Conservation (phyloP, 2,888 invertebrate species). For the Andrena haemorrhoa region DNA sequence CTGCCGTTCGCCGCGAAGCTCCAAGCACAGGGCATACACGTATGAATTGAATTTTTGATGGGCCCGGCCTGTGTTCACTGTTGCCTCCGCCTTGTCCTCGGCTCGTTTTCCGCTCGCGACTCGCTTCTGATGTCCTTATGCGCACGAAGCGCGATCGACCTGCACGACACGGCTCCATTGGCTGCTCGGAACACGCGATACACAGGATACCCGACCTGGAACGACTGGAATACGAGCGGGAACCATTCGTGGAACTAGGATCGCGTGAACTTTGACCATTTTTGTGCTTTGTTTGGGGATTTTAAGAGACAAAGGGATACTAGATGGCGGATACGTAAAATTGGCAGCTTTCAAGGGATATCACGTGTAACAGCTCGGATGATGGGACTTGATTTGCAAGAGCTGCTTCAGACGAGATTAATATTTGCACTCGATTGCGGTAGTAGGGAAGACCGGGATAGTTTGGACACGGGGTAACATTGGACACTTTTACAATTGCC, state of each 20-base stretch:
- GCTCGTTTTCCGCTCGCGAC: slow-evolving; percentile 5
- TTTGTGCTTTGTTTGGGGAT: slow-evolving; percentile 48
- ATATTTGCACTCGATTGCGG: background rate
- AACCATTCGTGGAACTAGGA: slow-evolving; percentile 24
- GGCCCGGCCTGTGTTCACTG: slow-evolving; percentile 22
- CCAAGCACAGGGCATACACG: slow-evolving; percentile 59
- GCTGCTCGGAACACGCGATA: slow-evolving; percentile 44
- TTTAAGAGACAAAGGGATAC: slow-evolving; percentile 38
- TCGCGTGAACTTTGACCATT: slow-evolving; percentile 50
- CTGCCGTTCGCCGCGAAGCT: slow-evolving; percentile 17
- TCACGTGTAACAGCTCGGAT: slow-evolving; percentile 38
- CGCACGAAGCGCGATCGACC: slow-evolving; percentile 30
- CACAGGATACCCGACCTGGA: slow-evolving; percentile 13
- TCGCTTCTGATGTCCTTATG: background rate
- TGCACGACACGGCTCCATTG: slow-evolving; percentile 42
- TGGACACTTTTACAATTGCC: too few relatives aligned
- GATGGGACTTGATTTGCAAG: slow-evolving; percentile 20
- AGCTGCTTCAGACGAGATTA: slow-evolving; percentile 11
- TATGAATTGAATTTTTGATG: slow-evolving; percentile 69
- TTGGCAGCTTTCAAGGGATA: slow-evolving; percentile 52
- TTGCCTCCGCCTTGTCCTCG: slow-evolving; percentile 24
- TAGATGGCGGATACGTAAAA: slow-evolving; percentile 44
- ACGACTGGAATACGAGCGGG: slow-evolving; percentile 27
- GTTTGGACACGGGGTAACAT: too few relatives aligned
- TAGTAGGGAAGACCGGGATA: too few relatives aligned